phyloP scores from a whole-genome alignment of 1,140 invertebrate genomes.

The Ceratina japonica region DNA sequence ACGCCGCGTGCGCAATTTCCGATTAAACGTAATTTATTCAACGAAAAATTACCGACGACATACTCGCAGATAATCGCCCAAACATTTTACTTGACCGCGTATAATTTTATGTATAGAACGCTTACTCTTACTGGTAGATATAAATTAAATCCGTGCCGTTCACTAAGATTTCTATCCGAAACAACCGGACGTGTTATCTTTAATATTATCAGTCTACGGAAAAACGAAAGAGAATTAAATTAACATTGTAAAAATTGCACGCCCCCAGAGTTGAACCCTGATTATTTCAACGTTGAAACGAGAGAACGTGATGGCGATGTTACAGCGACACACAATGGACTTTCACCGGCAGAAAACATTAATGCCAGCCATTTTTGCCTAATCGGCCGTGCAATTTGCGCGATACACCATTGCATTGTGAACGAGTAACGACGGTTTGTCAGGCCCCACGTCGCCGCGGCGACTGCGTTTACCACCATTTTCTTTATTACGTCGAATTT shows the following conservation, averaged over 20 bases:
- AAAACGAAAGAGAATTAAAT: too few relatives aligned
- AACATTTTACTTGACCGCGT: neutral
- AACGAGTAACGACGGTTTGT: conserved; percentile 39
- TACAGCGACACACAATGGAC: neutral
- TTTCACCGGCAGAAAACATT: conserved; percentile 1
- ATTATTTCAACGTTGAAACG: neutral
- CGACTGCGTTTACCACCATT: conserved; percentile 44
- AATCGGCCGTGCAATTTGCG: conserved; percentile 38
- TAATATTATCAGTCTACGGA: too few relatives aligned
- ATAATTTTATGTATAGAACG: neutral
- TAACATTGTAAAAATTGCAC: neutral
- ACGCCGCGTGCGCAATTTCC: conserved; percentile 1
- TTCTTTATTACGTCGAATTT: conserved; percentile 59
- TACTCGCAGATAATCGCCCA: neutral
- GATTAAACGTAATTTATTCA: conserved; percentile 27
- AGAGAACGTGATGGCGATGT: neutral
- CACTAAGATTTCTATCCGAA: too few relatives aligned
- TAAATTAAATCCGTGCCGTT: too few relatives aligned
- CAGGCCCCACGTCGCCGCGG: neutral
- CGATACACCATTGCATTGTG: conserved; percentile 45
- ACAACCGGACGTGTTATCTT: too few relatives aligned
- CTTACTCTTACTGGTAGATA: neutral
- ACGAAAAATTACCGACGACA: neutral
- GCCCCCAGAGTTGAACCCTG: neutral
- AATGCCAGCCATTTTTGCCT: conserved; percentile 29